Base-by-base conservation (phyloP, 2,888 invertebrate genomes). In the Calameuta pallipes region DNA sequence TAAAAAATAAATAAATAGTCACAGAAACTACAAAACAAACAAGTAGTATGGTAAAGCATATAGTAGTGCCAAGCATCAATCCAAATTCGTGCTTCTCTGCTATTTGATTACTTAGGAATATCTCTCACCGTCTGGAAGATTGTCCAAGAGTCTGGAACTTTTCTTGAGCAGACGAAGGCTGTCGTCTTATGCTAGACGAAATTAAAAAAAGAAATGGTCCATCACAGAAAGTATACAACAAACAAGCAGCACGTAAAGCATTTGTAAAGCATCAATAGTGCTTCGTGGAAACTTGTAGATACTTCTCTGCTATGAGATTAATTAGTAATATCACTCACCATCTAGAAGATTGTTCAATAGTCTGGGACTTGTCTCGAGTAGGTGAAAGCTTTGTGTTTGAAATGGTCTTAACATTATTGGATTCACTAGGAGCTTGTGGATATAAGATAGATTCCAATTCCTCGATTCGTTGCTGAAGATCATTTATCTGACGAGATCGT, bases 401-500 rank as follows among this genome's bases (percentile, higher is more conserved):
- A 9, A 56, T 23, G 23, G 56, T 23, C 23, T 15, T 56, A 56
- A 56, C 23, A 56, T 56, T 23, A 1, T 23, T 56, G 9, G 56
- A 56, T 6, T 23, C 41, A 6, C 23, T 41, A 23, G 6, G 4
- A 15, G 41, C 15, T 41, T 15, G 41, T 1, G 15, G 13, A 23
- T 15, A 23, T 41, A 41, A 41, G 4, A 15, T 4, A 41, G 41
- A 74, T 77, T 85, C 85, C 13, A 85, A 76, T 37, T 87, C 82
- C 74, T 80, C 80, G 69, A 89, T 4, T 37, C 77, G 79, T 70
- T 81, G 68, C 41, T 88, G 83, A 1, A 88, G 83, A 33, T 87
- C 83, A 37, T 83, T 82, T 75, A 89, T 87, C 75, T 77, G 81
- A 11, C 78, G 92, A 41, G 91, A 91, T 74, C 93, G 91, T 80